phyloP scores from a whole-genome alignment of 2,113 vertebrate genomes.

The Himantopus leucocephalus region DNA sequence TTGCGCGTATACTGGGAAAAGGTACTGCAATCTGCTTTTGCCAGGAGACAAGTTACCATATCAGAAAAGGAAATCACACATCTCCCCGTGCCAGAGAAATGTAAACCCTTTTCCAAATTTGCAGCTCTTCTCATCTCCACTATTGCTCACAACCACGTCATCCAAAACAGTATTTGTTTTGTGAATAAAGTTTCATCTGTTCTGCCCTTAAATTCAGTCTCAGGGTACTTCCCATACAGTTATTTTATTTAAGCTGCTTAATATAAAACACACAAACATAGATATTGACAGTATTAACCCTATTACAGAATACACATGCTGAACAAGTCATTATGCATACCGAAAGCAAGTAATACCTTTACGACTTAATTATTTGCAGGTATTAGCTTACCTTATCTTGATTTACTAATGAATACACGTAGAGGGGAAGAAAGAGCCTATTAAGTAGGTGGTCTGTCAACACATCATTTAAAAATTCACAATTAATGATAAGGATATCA shows the following conservation, averaged over 20 bases:
- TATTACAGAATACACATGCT: neutral
- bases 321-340: neutral
- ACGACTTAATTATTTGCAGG: neutral
- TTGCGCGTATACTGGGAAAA: neutral
- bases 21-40: neutral
- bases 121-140: neutral
- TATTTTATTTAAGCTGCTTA: neutral
- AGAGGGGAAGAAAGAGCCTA: slow-evolving; percentile 94
- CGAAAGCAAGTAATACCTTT: neutral
- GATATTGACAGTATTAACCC: neutral
- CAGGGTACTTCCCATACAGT: neutral
- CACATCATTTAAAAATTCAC: slow-evolving; percentile 98
- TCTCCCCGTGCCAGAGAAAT: neutral
- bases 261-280: neutral
- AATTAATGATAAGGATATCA: slow-evolving; percentile 98
- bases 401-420: slow-evolving; percentile 91
- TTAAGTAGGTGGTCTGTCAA: slow-evolving; percentile 96
- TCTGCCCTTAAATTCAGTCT: neutral
- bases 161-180: neutral
- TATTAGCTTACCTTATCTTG: slow-evolving; percentile 80
- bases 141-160: neutral
- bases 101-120: neutral
- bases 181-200: neutral
- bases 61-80: neutral
- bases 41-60: neutral